A percentile compares a stretch with the other conserved stretches of the same genome.
These are phyloP conservation scores for Aphis craccivora DNA, from an alignment of 1,140 invertebrate species.

Conservation along the genomic window DNA sequence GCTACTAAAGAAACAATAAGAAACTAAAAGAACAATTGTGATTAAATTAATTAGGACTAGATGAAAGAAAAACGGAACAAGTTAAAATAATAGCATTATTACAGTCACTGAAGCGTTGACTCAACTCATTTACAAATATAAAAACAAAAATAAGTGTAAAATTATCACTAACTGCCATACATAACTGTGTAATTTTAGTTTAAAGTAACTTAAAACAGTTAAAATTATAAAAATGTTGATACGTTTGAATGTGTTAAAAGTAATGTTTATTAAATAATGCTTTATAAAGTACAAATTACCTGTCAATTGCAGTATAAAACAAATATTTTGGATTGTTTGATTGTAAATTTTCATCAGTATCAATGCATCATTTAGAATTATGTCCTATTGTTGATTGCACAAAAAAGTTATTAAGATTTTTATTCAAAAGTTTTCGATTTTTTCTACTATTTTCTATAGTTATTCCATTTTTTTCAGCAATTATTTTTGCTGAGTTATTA, in stretches of 20 bases:
- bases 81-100: background rate
- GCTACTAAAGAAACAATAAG: too few species aligned
- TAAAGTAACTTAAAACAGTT: too few species aligned
- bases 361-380: background rate
- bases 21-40: constrained; percentile 4
- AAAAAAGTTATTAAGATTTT: background rate
- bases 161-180: background rate
- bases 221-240: too few species aligned
- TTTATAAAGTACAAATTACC: background rate
- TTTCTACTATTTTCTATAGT: background rate
- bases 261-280: too few species aligned
- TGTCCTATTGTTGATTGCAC: background rate
- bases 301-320: background rate
- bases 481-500: background rate
- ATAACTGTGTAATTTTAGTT: too few species aligned
- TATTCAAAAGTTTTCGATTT: background rate
- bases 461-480: background rate
- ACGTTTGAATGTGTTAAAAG: too few species aligned
- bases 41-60: constrained; percentile 17
- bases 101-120: background rate
- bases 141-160: background rate
- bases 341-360: background rate
- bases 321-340: background rate
- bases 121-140: background rate
- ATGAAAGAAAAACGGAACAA: background rate